Conservation (phyloP, 2,888 invertebrate species). For the Sacculina carcini region DNA sequence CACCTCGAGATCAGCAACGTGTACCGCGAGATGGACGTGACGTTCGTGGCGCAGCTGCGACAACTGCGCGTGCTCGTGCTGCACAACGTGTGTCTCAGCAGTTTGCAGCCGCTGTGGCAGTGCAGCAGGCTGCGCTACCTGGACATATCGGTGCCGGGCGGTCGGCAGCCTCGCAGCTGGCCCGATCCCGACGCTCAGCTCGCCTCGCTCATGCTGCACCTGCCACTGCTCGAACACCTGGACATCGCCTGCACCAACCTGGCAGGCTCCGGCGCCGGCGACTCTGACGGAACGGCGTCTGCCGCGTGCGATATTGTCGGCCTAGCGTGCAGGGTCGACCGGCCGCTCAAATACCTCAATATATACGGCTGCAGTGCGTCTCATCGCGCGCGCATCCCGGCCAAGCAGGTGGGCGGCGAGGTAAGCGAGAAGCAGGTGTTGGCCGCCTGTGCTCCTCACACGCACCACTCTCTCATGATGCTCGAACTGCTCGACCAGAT, state of each 20-base stretch:
- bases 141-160: constrained; percentile 30
- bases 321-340: constrained; percentile 41
- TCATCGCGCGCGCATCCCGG: constrained; percentile 69
- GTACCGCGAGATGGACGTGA: constrained; percentile 32
- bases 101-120: not conserved
- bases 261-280: constrained; percentile 30
- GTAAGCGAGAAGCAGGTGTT: not conserved
- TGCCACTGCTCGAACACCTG: constrained; percentile 49
- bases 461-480: not conserved
- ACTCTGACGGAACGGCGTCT: not conserved
- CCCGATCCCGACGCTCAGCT: constrained; percentile 44
- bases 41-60: constrained; percentile 35
- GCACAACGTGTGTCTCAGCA: constrained; percentile 34
- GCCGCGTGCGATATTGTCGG: constrained; percentile 50
- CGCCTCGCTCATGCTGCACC: constrained; percentile 36
- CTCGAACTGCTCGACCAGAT: not conserved
- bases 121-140: not conserved
- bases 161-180: constrained; percentile 30
- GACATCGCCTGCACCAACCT: constrained; percentile 92
- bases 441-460: not conserved
- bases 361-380: constrained; percentile 71
- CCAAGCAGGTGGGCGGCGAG: constrained; percentile 24
- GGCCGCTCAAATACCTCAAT: constrained; percentile 66
- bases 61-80: constrained; percentile 46
- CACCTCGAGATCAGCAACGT: constrained; percentile 46